A percentile compares a stretch with the other conserved stretches of the same genome.
Conservation (phyloP, 2,888 invertebrate genomes). For the Scrobipalpa atriplicella region DNA sequence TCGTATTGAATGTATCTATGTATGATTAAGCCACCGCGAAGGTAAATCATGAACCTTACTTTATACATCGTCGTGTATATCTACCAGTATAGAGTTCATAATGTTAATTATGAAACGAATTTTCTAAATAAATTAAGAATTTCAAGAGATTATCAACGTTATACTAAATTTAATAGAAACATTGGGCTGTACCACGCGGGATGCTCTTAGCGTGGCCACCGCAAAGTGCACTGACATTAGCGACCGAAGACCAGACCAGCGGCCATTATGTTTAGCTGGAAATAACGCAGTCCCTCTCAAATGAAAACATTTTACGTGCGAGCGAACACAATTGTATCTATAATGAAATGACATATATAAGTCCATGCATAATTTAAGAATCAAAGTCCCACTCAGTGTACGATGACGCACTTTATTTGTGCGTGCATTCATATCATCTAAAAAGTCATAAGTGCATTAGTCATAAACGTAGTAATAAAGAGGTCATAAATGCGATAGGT, state of each 20-base stretch:
- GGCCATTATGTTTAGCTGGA: conserved; percentile 33
- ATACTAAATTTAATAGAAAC: background rate
- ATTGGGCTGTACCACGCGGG: background rate
- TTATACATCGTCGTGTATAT: too few relatives aligned
- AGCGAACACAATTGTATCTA: background rate
- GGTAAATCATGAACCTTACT: too few relatives aligned
- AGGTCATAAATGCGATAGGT: too few relatives aligned
- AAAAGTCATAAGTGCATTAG: too few relatives aligned
- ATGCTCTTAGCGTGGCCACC: conserved; percentile 34
- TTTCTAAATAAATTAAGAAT: background rate
- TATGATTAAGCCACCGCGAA: too few relatives aligned
- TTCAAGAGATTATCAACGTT: background rate
- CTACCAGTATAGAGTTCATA: too few relatives aligned
- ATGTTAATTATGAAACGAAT: background rate
- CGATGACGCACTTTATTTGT: too few relatives aligned
- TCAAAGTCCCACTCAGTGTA: too few relatives aligned
- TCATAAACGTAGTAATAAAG: too few relatives aligned
- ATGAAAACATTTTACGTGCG: conserved; percentile 15
- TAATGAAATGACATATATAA: background rate
- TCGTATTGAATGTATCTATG: too few relatives aligned
- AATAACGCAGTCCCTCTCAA: conserved; percentile 12
- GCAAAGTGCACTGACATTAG: conserved; percentile 33
- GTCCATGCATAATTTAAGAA: background rate
- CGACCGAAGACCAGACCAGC: conserved; percentile 31
- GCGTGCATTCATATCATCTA: too few relatives aligned